These are phyloP conservation scores for Balearica regulorum DNA, from an alignment of 2,797 vertebrate species.

Conservation along the genomic window DNA sequence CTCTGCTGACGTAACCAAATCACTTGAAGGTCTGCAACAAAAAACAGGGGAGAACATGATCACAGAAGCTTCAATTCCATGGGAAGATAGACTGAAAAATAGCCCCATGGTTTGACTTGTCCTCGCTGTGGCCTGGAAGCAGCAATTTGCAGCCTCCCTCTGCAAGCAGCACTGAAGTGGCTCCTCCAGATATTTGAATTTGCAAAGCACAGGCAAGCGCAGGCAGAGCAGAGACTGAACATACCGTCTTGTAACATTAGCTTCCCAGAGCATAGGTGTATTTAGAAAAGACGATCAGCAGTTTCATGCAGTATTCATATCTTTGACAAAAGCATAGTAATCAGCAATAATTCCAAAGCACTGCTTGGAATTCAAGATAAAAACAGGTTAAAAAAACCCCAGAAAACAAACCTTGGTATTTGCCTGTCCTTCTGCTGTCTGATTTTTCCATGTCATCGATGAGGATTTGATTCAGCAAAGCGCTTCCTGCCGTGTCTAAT, in stretches of 20 bases:
- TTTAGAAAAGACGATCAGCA: background rate
- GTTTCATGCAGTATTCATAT: background rate
- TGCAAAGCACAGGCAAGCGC: background rate
- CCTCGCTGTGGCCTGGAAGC: background rate
- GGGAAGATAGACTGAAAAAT: background rate
- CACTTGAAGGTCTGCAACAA: background rate
- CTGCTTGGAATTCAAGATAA: background rate
- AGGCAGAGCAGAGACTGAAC: background rate
- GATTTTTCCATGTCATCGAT: background rate
- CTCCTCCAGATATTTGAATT: background rate
- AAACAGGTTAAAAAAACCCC: background rate
- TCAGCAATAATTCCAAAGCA: background rate
- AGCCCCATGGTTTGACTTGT: background rate
- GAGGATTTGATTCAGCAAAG: background rate
- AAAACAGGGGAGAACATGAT: background rate
- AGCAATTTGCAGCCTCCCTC: background rate
- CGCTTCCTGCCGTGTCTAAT: background rate
- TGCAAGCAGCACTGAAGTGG: too few relatives aligned
- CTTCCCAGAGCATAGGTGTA: background rate
- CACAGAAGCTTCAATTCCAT: background rate
- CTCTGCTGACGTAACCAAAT: background rate
- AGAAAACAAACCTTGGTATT: background rate
- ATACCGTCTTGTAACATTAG: fast-evolving
- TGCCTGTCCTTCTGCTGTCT: background rate
- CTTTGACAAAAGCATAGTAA: background rate